Base-by-base conservation (phyloP, 2,113 vertebrate genomes). In the Sus scrofa region DNA sequence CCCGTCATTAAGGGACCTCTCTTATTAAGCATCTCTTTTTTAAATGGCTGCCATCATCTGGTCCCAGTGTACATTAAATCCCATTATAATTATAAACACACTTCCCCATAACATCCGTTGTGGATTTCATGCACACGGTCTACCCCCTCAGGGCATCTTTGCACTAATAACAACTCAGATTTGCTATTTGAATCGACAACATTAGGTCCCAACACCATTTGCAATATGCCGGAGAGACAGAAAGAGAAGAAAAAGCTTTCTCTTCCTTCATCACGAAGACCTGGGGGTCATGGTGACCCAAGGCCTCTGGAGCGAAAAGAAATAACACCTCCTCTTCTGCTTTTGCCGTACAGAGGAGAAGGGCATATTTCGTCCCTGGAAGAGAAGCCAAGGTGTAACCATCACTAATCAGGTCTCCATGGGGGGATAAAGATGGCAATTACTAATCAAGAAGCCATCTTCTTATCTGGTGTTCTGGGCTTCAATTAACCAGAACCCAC, bases 21-120 rank as follows among this genome's bases (percentile, higher is more conserved):
- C 97, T 98, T 97, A 98, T 97, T 97, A 97, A 98, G 98, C 98
- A 94, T 96, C 97, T 98, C 96, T 98, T 91, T 97, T 95, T 98
- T 96, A 98, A 98, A 98, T 88, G 98, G 97, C 98, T 98, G 97
- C 97, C 96, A 98, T 98, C 98, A 98, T 98, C 98, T 98, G 98
- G 92, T 98, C 98, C 98, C 98, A 90, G 96, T 98, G 98, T 98
- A 98, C 98, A 99, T 98, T 98, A 98, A 98, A 98, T 98, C 98
- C 98, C 98, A 98, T 99, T 98, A 98, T 98, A 98, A 99, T 99
- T 98, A 98, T 98, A 97, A 98, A 98, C 98, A 98, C 98, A 97
- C 98, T 98, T 98, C 96, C 98, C 98, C 97, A 97, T 97, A 97
- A 98, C 98, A 97, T 98, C 97, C 97, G 32, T 97, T 95, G 98